Conservation (phyloP, 2,113 vertebrate genomes). For the Ploceus nigricollis region DNA sequence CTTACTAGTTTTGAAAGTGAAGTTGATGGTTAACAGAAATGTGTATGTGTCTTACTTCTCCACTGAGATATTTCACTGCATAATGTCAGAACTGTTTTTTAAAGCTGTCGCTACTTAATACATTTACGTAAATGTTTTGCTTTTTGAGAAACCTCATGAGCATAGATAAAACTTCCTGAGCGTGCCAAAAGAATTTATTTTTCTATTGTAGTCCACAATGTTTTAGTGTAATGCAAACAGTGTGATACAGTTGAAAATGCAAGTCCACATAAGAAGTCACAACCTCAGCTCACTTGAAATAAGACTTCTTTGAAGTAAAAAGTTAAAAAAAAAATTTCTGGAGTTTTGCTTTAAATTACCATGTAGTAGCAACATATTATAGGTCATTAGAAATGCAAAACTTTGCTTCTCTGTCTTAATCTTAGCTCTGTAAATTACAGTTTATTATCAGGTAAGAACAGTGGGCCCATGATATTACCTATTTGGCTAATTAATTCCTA, state of each 20-base stretch:
- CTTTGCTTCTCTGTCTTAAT: background rate
- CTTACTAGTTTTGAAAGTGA: background rate
- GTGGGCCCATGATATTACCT: fast-evolving
- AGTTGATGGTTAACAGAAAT: slow-evolving; percentile 10
- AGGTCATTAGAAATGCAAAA: background rate
- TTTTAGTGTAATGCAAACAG: background rate
- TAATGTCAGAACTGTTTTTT: slow-evolving; percentile 35
- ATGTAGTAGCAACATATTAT: background rate
- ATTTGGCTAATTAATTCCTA: background rate
- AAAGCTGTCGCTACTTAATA: background rate
- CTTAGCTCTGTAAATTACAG: background rate
- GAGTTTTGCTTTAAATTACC: background rate
- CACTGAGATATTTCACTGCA: slow-evolving; percentile 6
- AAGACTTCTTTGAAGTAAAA: background rate
- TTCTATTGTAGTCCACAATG: background rate
- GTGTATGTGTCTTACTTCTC: background rate
- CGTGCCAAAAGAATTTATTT: background rate
- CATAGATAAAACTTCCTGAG: background rate
- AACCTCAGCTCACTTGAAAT: background rate
- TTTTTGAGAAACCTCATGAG: background rate
- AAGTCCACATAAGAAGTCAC: background rate
- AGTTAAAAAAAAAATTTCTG: background rate
- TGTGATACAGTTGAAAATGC: background rate
- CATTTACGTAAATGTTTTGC: background rate
- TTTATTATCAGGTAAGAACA: background rate